Conservation (phyloP, 2,113 vertebrate genomes). For the Sturnus vulgaris region DNA sequence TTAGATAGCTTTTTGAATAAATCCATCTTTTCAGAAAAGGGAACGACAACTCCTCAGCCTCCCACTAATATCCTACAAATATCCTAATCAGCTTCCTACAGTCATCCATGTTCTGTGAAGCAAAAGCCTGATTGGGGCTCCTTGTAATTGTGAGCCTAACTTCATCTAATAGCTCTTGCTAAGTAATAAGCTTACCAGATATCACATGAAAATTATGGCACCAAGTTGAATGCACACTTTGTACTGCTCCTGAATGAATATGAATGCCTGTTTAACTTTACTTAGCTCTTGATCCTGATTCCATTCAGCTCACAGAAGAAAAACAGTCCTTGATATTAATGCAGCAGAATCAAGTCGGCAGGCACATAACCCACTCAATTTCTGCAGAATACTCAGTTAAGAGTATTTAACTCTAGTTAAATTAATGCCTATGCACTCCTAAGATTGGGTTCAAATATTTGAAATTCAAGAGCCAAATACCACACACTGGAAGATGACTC, state of each 20-base stretch:
- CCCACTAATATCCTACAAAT: slow-evolving; percentile 54
- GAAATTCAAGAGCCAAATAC: background rate
- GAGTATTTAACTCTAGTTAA: slow-evolving; percentile 20
- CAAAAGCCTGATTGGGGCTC: slow-evolving; percentile 33
- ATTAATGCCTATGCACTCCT: background rate
- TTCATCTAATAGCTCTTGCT: slow-evolving; percentile 52
- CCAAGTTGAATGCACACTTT: slow-evolving; percentile 42
- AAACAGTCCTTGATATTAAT: slow-evolving; percentile 36
- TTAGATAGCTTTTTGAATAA: slow-evolving; percentile 49
- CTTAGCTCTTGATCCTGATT: slow-evolving; percentile 51
- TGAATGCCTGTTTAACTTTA: slow-evolving; percentile 54
- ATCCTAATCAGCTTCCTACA: slow-evolving; percentile 55
- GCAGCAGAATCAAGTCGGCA: background rate
- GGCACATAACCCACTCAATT: slow-evolving; percentile 16
- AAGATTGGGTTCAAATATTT: slow-evolving; percentile 1
- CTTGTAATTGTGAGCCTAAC: slow-evolving; percentile 47
- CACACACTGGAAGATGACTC: background rate
- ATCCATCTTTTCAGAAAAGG: slow-evolving; percentile 9
- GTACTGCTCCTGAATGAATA: slow-evolving; percentile 43
- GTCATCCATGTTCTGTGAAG: slow-evolving; percentile 2
- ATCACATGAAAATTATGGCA: slow-evolving; percentile 28
- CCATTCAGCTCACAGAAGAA: slow-evolving; percentile 46
- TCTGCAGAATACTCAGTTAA: background rate
- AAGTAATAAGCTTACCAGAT: slow-evolving; percentile 63
- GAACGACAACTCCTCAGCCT: slow-evolving; percentile 9